A percentile compares a stretch with the other conserved stretches of the same genome.
Conservation (phyloP, 1,140 invertebrate species). For the Tetraneura akinire region DNA sequence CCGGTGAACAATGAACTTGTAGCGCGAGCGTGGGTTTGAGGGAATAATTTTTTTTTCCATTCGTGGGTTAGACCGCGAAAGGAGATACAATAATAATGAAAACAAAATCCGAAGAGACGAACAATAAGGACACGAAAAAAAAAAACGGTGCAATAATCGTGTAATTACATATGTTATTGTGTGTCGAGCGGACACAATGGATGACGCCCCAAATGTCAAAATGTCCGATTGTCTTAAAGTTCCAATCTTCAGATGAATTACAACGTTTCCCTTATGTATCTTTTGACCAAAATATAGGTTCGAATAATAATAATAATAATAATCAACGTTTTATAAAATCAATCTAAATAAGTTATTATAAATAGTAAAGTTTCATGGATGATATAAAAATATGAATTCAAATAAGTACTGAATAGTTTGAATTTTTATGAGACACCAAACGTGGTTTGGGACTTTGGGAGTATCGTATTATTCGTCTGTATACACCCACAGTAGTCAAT, state of each 20-base stretch:
- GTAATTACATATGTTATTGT: conserved; percentile 41
- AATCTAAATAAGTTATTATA: too few species aligned
- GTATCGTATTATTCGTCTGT: too few species aligned
- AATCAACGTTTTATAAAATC: too few species aligned
- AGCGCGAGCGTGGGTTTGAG: conserved; percentile 20
- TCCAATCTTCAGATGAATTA: conserved; percentile 25
- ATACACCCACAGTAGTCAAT: not conserved
- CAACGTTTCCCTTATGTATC: conserved; percentile 2
- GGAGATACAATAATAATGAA: conserved; percentile 37
- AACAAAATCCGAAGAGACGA: conserved; percentile 33
- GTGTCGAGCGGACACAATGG: conserved; percentile 32
- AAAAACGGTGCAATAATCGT: conserved; percentile 50
- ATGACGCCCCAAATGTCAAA: conserved; percentile 48
- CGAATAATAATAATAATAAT: too few species aligned
- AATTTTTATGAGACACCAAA: too few species aligned
- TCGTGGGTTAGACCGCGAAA: conserved; percentile 36
- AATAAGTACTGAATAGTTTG: too few species aligned
- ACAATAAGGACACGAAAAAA: conserved; percentile 32
- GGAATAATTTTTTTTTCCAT: conserved; percentile 27
- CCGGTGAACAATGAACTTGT: conserved; percentile 43
- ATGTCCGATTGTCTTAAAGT: conserved; percentile 41
- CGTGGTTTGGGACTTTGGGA: too few species aligned
- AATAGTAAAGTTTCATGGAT: too few species aligned
- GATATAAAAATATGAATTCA: too few species aligned
- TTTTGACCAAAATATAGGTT: not conserved